Evolutionary conservation across 2,797 vertebrate species (phyloP), one percentile per base, ranked within the genome.

Genomic region (Alauda arvensis): DNA sequence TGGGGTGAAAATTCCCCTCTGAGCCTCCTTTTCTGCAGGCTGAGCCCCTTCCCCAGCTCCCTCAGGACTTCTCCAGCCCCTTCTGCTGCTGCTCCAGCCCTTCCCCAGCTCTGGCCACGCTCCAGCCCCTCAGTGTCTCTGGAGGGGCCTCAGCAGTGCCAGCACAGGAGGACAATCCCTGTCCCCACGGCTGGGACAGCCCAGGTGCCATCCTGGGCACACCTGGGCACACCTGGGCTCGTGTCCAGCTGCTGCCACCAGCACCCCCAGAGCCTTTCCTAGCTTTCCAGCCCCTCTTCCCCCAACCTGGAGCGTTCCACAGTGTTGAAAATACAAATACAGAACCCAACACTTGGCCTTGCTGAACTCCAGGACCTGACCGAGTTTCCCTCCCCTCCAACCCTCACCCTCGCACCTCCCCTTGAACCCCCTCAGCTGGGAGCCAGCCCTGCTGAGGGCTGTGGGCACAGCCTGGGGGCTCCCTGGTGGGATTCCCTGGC

Each of bases 231-330:
- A 42, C 40, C 40, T 42, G 40, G 6, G 40, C 17, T 74, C 10
- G 4, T 40, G 42, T 40, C 29, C 75, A 56, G 55, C 40, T 1
- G 3, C 68, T 46, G 55, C 13, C 56, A 40, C 18, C 18, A 8
- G 12, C 57, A 62, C 49, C 17, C 31, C 16, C 67, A 48, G 25
- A 7, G 8, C 34, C 31, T 65, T 49, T 57, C 45, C 43, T 31
- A 57, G 7, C 8, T 60, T 59, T 14, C 31, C 63, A 59, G 15
- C 62, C 31, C 12, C 29, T 62, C 29, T 81, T 8, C 7, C 15
- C 34, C 43, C 43, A 49, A 1, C 4, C 60, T 56, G 37, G 26
- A 31, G 8, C 0, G 0, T 25, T 13, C 68, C 17, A 5, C 0
- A 15, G 23, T 3, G 34, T 31, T 25, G 18, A n/a, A n/a, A n/a